phyloP scores from a whole-genome alignment of 1,140 invertebrate genomes.

The Euwallacea similis region DNA sequence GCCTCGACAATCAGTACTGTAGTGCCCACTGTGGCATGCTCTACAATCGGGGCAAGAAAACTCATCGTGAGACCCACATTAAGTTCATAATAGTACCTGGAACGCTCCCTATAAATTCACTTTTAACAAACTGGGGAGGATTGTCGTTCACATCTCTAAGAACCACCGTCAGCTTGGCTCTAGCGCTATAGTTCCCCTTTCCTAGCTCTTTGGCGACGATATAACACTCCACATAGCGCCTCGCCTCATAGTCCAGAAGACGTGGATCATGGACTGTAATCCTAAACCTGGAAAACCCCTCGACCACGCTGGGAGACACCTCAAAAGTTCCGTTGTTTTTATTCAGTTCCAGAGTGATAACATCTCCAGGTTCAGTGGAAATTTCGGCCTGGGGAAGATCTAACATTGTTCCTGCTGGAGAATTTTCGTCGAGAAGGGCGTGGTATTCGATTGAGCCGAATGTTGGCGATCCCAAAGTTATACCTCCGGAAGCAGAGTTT shows the following conservation, averaged over 20 bases:
- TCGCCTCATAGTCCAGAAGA: constrained; percentile 80
- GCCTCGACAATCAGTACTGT: constrained; percentile 74
- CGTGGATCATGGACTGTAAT: constrained; percentile 78
- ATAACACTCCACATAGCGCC: constrained; percentile 73
- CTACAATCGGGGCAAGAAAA: neutral
- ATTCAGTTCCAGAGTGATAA: constrained; percentile 76
- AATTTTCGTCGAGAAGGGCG: constrained; percentile 77
- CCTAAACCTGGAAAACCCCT: constrained; percentile 76
- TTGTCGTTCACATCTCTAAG: constrained; percentile 91
- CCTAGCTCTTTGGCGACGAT: constrained; percentile 79
- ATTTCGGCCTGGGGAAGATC: constrained; percentile 71
- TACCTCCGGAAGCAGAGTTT: constrained; percentile 2
- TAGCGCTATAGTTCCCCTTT: constrained; percentile 70
- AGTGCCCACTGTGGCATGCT: constrained; percentile 53
- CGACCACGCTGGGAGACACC: constrained; percentile 83
- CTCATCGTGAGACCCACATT: neutral
- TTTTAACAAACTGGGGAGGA: constrained; percentile 74
- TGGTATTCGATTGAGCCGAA: constrained; percentile 47
- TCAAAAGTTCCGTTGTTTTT: constrained; percentile 88
- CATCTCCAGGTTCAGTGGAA: constrained; percentile 64
- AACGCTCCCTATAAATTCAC: constrained; percentile 64
- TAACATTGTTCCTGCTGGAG: constrained; percentile 74
- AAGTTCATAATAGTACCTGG: constrained; percentile 8
- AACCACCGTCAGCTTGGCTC: constrained; percentile 75
- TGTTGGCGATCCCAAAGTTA: constrained; percentile 43